Base-by-base conservation (phyloP, 2,888 invertebrate genomes). In the Nomada fucata region DNA sequence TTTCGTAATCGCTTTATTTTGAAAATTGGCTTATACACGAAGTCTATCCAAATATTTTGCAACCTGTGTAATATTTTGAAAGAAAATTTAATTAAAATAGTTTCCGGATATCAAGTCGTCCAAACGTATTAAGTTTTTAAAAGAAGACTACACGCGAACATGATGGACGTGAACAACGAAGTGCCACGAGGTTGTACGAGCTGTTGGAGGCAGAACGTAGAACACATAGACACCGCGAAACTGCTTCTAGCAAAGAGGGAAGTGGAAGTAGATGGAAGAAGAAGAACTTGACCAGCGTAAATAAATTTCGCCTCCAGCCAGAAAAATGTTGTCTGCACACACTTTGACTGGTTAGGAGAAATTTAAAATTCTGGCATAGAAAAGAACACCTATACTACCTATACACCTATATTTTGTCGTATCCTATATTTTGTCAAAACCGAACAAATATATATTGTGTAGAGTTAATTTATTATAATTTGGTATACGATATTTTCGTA, bases 221-320 rank as follows among this genome's bases (percentile, higher is more conserved):
- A 76, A 74, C 47, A 71, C 64, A 75, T 71, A 82, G 72, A 76
- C 72, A 64, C 23, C 42, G 64, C 44, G 53, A 57, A 76, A 79
- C 61, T 71, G 75, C 63, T 75, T 55, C 44, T 10, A 79, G 52
- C 79, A 61, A 42, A 53, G 23, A 50, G 60, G 36, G 26, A 42
- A 59, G 23, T 55, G 29, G 2, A 26, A 53, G 76, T 72, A 73
- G 64, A 68, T 76, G 68, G 67, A 76, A 47, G 70, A 79, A 79
- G 70, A 78, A 78, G 60, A 73, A 73, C 72, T 72, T 69, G 76
- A 74, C 74, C 79, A 79, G 71, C 68, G 70, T 75, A 71, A 79
- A 82, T 82, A 80, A 79, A 82, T 82, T 82, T 63, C 59, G 57
- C 71, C 29, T 53, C 57, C 59, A 13, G 57, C 42, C 36, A 71